Base-by-base conservation (phyloP, 1,140 invertebrate genomes). In the Drosophila nebulosa region DNA sequence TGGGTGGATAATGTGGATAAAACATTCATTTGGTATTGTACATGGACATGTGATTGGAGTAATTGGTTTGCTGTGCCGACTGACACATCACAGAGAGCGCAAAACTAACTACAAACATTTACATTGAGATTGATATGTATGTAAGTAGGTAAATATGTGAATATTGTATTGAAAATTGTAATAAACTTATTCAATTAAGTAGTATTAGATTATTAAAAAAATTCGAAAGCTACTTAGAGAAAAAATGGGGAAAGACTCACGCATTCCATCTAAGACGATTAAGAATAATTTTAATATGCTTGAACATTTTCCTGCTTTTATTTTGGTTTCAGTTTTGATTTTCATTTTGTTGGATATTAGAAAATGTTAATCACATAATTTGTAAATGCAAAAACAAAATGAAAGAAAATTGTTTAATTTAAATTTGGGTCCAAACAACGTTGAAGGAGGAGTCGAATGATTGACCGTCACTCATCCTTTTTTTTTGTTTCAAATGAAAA, bases 21-120 rank as follows among this genome's bases (percentile, higher is more conserved):
- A 77, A 84, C 80, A 85, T 73, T 76, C 55, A 85, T 64, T 53
- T 83, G 79, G 75, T 84, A 68, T 61, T 60, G 68, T 68, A 83
- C 79, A 85, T 84, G 79, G 73, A 62, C 51, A 73, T 64, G 66
- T 57, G 79, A 67, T 74, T 84, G 58, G 39, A 74, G 27, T 39
- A 39, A 52, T 35, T 35, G 51, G 60, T 36, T 32, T 51, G 35
- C 36, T 16, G 55, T 66, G 30, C 51, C 50, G 63, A 57, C 36
- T 51, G 55, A 70, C 65, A 73, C 51, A 63, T 64, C 57, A 68
- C 62, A 58, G 55, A 69, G 73, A 71, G 60, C 72, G 78, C 64
- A 65, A 62, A 35, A 67, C 80, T 84, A 84, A 80, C 80, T 84
- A 84, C 80, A 51, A 76, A 85, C 67, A 60, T 74, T 74, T 66